Base-by-base conservation (phyloP, 2,797 vertebrate genomes). In the Sebastiscus albofasciatus region DNA sequence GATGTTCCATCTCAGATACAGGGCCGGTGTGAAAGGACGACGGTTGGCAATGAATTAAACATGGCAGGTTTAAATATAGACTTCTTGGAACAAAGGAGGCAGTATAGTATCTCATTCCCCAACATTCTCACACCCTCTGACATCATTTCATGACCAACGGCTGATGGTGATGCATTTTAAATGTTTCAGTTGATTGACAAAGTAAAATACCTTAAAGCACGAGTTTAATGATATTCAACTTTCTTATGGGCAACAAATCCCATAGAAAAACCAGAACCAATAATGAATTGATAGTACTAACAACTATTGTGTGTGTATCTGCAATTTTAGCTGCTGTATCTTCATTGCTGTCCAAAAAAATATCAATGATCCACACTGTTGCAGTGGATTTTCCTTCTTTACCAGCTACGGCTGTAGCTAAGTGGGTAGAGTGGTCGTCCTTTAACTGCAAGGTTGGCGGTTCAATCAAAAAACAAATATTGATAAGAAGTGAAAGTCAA, bases 11-110 rank as follows among this genome's bases (percentile, higher is more conserved):
- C 83, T 76, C 77, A 61, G 70, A 82, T 68, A 83, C 64, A 74
- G 68, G 79, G 22, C 82, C 60, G 8, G 69, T 74, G 84, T 73
- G 77, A 81, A 49, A 75, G 66, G 84, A 84, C 22, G 69, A 22
- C 5, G 13, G 59, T 10, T 62, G 70, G 68, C 2, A 39, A 89
- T 92, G 83, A 92, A 90, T 90, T 92, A 92, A 87, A 92, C 83
- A 92, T 90, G 74, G 36, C 27, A 1, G 69, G 72, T 90, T 90
- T 90, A 89, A 85, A 89, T 89, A 83, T 89, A 91, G 88, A 80
- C 78, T 77, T 77, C 24, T 8, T 20, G 42, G 72, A 64, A 87
- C 75, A 86, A 72, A 87, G 77, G 64, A 14, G 64, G 33, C 83
- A 77, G 69, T 84, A 75, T 83, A 75, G 75, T 55, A 14, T 55